These are phyloP conservation scores for Ormyrus nitidulus DNA, from an alignment of 2,888 invertebrate species.

Conservation along the genomic window DNA sequence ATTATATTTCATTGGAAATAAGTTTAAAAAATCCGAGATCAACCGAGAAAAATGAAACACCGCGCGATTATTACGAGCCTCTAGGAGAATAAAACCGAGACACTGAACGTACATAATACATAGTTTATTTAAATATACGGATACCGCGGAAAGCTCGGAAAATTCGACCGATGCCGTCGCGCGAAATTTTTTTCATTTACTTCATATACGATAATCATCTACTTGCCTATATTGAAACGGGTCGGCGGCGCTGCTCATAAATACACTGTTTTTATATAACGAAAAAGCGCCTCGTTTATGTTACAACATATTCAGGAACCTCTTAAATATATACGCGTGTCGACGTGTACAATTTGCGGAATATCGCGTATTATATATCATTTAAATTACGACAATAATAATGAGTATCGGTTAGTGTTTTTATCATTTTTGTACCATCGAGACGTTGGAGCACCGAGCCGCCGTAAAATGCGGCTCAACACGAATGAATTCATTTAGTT, in stretches of 20 bases:
- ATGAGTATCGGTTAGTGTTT: neutral
- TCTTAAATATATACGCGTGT: conserved; percentile 22
- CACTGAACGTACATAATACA: neutral
- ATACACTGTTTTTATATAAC: conserved; percentile 17
- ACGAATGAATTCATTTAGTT: neutral
- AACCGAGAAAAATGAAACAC: too few species aligned
- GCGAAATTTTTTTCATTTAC: neutral
- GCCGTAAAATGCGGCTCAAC: neutral
- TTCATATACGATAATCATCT: conserved; percentile 25
- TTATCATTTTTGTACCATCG: conserved; percentile 37
- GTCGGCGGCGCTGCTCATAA: neutral
- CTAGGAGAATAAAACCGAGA: too few species aligned
- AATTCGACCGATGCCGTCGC: neutral
- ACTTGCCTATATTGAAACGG: conserved; percentile 19
- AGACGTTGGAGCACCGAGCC: conserved; percentile 38
- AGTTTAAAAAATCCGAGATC: too few species aligned
- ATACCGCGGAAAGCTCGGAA: conserved; percentile 2
- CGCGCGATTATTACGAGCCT: too few species aligned
- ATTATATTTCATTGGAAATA: too few species aligned
- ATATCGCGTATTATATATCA: conserved; percentile 18
- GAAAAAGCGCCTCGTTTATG: conserved; percentile 13
- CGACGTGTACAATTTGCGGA: conserved; percentile 17
- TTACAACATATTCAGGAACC: conserved; percentile 42
- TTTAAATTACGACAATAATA: conserved; percentile 1
- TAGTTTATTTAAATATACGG: neutral